phyloP scores from a whole-genome alignment of 2,888 invertebrate genomes.

The Polietes domitor region DNA sequence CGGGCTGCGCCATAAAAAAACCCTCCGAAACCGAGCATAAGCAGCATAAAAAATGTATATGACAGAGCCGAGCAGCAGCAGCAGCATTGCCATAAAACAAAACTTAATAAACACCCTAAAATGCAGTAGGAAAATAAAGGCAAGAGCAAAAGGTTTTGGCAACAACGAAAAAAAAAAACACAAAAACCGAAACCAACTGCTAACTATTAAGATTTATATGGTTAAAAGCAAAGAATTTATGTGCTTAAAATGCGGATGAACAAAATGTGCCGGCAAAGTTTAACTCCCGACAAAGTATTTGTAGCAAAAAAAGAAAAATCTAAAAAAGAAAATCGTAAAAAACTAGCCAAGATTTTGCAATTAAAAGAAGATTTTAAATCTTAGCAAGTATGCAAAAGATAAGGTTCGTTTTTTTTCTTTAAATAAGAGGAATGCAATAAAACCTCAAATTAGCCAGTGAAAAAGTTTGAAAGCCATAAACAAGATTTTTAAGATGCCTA shows the following conservation, averaged over 20 bases:
- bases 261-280: background rate
- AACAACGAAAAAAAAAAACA: constrained; percentile 29
- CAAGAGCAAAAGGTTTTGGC: constrained; percentile 8
- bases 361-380: background rate
- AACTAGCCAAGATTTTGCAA: background rate
- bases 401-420: too few relatives aligned
- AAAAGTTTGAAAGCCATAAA: too few relatives aligned
- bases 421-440: too few relatives aligned
- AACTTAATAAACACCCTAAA: constrained; percentile 63
- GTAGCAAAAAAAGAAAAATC: constrained; percentile 21
- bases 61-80: constrained; percentile 27
- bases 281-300: background rate
- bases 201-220: constrained; percentile 64
- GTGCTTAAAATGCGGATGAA: constrained; percentile 39
- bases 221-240: constrained; percentile 54
- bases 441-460: too few relatives aligned
- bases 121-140: constrained; percentile 47
- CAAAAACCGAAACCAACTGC: constrained; percentile 23
- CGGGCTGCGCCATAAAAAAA: constrained; percentile 1
- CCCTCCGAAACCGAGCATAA: constrained; percentile 26
- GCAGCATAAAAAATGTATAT: constrained; percentile 25
- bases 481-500: too few relatives aligned
- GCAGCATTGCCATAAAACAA: constrained; percentile 19
- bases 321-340: background rate
- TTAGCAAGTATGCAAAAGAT: background rate